A percentile compares a stretch with the other conserved stretches of the same genome.
phyloP scores from a whole-genome alignment of 1,140 invertebrate genomes.

The Drosophila biarmipes region DNA sequence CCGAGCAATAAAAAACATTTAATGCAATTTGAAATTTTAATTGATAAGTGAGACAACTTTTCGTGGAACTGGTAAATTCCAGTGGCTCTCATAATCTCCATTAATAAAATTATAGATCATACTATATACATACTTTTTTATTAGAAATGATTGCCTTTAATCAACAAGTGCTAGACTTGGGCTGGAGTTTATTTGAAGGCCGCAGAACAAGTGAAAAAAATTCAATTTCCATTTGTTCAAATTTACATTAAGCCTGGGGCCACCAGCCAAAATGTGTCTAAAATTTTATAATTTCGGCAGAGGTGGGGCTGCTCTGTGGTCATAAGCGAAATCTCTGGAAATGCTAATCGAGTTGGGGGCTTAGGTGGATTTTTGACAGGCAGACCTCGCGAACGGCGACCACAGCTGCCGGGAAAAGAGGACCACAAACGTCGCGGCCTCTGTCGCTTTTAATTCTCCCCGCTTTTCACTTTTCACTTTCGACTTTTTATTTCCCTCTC shows the following conservation, averaged over 20 bases:
- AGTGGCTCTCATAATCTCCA: constrained; percentile 65
- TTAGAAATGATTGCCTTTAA: constrained; percentile 59
- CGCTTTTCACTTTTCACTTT: constrained; percentile 52
- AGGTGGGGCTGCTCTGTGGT: constrained; percentile 8
- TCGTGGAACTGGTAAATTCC: constrained; percentile 51
- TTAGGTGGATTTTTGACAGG: constrained; percentile 31
- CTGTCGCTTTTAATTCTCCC: constrained; percentile 77
- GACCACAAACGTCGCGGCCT: constrained; percentile 70
- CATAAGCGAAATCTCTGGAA: constrained; percentile 66
- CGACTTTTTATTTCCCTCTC: background rate
- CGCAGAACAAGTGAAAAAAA: constrained; percentile 23
- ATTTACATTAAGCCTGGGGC: constrained; percentile 60
- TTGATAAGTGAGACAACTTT: constrained; percentile 73
- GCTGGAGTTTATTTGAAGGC: constrained; percentile 2
- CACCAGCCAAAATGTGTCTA: constrained; percentile 19
- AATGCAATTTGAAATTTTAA: constrained; percentile 81
- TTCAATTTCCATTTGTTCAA: constrained; percentile 71
- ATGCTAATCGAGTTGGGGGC: constrained; percentile 75
- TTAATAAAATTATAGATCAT: constrained; percentile 75
- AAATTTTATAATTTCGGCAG: constrained; percentile 65
- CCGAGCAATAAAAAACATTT: constrained; percentile 48
- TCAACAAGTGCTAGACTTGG: constrained; percentile 14
- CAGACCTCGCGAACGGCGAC: constrained; percentile 53
- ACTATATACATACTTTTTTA: constrained; percentile 49
- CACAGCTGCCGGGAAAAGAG: constrained; percentile 42